Base-by-base conservation (phyloP, 1,140 invertebrate species). In the Panagrolaimus sp. region DNA sequence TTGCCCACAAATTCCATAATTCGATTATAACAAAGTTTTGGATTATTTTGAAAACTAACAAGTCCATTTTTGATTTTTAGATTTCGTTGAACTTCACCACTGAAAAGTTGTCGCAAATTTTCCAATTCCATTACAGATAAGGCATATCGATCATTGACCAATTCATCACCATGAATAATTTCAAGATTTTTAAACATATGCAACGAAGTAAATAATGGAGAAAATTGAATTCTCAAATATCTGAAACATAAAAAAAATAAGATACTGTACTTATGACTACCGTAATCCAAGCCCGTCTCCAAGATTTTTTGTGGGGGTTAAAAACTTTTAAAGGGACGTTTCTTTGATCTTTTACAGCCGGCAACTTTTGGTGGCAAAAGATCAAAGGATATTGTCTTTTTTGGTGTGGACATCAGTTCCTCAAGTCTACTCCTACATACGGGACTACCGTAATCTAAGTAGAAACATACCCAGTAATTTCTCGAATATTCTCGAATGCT, bases 21-120 rank as follows among this genome's bases (percentile, higher is more conserved):
- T 74, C 90, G 86, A 52, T 85, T 89, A 68, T 89, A 84, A 83
- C 95, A 98, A 0, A 98, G 85, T 80, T 93, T 93, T n/a, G 91
- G 90, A 84, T 98, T 98, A 80, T 91, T 91, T 78, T 96, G 93
- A 81, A 97, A 95, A 81, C 90, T 91, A 1, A 96, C 85, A 46
- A 87, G 88, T 10, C 92, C 90, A 4, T 84, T 86, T 26, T 83
- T 74, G 24, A 91, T 87, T 38, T 38, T 38, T 38, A 38, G 32
- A 4, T 7, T 38, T 38, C 7, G 2, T 71, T 81, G 82, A 48
- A 32, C 48, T 14, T 14, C 17, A 14, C 1, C 2, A 63, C 8
- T 72, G 90, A 92, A 96, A 0, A 97, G 84, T 72, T 93, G 88
- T 83, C 93, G 89, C 8, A 98, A 86, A 86, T 97, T 96, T 72